Evolutionary conservation across 1,140 invertebrate species (phyloP).

Genomic region (Holotrichia oblita): DNA sequence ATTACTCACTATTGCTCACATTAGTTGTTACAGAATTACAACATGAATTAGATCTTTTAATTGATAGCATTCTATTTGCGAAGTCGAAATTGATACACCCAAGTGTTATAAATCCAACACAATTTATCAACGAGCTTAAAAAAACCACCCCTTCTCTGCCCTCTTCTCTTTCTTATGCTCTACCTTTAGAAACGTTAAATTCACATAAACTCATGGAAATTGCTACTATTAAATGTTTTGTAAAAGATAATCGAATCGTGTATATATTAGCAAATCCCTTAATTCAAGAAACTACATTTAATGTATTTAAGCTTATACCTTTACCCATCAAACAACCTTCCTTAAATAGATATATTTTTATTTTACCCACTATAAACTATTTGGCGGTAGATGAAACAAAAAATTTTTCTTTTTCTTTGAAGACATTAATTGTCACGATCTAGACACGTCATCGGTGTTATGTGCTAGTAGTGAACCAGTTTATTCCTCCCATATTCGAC

Average conservation of each 20-base stretch:
- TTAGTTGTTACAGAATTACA: not conserved
- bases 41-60: not conserved
- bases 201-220: not conserved
- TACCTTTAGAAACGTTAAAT: not conserved
- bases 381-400: not conserved
- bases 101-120: not conserved
- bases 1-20: not conserved
- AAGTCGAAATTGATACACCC: slow-evolving; percentile 40
- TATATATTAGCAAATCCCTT: not conserved
- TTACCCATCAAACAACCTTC: not conserved
- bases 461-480: slow-evolving; percentile 42
- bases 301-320: not conserved
- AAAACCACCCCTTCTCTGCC: not conserved
- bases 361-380: not conserved
- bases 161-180: not conserved
- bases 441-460: not conserved
- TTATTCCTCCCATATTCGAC: not conserved
- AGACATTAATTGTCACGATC: not conserved
- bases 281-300: not conserved
- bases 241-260: not conserved
- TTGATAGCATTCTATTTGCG: not conserved
- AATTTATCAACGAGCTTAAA: not conserved
- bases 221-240: not conserved
- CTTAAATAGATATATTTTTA: not conserved
- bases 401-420: not conserved